Conservation (phyloP, 2,888 invertebrate genomes). For the Nectonema munidae region DNA sequence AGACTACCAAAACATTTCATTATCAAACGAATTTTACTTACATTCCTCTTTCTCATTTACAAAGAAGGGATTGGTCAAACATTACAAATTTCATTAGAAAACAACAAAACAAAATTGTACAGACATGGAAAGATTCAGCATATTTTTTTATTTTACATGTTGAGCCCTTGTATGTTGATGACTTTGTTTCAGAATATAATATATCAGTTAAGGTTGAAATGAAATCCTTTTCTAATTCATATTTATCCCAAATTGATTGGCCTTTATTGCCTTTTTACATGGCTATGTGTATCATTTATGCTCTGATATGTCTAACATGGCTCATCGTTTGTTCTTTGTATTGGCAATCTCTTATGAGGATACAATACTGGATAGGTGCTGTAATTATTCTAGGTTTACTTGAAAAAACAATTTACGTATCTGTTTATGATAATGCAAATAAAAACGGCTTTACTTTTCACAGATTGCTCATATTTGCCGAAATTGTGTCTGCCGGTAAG, state of each 20-base stretch:
- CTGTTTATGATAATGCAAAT: slow-evolving; percentile 46
- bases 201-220: no score
- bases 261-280: slow-evolving; percentile 62
- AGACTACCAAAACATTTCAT: no score
- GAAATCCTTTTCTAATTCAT: no score
- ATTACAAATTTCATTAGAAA: no score
- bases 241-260: slow-evolving; percentile 55
- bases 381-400: slow-evolving; percentile 39
- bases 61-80: no score
- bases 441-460: slow-evolving; percentile 32
- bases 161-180: no score
- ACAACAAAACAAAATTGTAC: no score
- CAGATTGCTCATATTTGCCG: slow-evolving; percentile 47
- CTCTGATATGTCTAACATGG: slow-evolving; percentile 48
- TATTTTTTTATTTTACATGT: no score
- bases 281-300: slow-evolving; percentile 54
- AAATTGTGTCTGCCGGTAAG: slow-evolving; percentile 61
- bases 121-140: no score
- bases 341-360: slow-evolving; percentile 56
- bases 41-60: no score
- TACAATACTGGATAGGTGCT: slow-evolving; percentile 80
- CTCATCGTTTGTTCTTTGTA: slow-evolving; percentile 44
- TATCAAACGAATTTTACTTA: no score
- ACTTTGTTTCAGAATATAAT: no score
- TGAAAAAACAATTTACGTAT: slow-evolving; percentile 49